A percentile compares a stretch with the other conserved stretches of the same genome.
Conservation (phyloP, 2,797 vertebrate species). For the Channallabes apus region DNA sequence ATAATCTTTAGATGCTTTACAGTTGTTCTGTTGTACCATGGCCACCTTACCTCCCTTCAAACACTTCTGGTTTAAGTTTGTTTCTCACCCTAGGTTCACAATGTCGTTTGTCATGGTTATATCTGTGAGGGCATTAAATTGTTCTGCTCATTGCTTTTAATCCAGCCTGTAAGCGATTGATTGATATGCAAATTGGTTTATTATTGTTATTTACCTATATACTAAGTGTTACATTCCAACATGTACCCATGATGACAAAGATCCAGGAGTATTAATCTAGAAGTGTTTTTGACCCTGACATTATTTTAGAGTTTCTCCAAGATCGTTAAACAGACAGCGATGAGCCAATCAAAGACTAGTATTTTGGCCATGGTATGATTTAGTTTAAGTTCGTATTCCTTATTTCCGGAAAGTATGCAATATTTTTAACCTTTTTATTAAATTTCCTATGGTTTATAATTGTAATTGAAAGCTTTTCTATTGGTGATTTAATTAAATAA, state of each 20-base stretch:
- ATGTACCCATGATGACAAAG: background rate
- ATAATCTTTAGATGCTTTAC: background rate
- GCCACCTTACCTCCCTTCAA: background rate
- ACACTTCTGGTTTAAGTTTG: background rate
- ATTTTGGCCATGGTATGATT: slow-evolving; percentile 4
- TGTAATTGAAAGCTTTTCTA: slow-evolving; percentile 42
- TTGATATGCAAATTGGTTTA: background rate
- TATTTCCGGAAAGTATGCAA: slow-evolving; percentile 40
- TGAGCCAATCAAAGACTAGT: slow-evolving; percentile 5
- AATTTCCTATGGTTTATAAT: slow-evolving; percentile 39
- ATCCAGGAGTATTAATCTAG: slow-evolving; percentile 3
- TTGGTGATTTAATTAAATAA: slow-evolving; percentile 51
- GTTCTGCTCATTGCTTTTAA: background rate
- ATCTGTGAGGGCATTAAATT: background rate
- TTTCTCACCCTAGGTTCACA: background rate
- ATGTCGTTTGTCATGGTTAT: background rate
- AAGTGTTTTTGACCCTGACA: background rate
- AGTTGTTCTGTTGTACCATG: background rate
- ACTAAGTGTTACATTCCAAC: background rate
- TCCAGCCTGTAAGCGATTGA: background rate
- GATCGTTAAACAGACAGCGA: background rate
- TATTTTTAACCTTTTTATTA: slow-evolving; percentile 43
- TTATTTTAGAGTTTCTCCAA: background rate
- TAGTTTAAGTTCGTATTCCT: slow-evolving; percentile 40
- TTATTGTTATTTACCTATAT: background rate